phyloP scores from a whole-genome alignment of 2,113 vertebrate species.

The Actinemys pallida region DNA sequence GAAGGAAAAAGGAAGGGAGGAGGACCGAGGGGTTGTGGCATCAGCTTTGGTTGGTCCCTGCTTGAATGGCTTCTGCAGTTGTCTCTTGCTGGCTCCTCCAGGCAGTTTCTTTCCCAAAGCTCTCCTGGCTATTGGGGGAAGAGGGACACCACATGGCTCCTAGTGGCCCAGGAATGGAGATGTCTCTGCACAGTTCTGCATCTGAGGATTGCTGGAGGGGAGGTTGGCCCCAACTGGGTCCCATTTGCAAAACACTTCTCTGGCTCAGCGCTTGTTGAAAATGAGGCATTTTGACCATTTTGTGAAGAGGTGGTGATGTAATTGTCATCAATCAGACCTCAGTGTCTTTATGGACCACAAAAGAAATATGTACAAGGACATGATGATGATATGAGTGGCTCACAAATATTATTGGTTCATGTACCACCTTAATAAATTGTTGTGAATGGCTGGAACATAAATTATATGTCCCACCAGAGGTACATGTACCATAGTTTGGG shows the following conservation, averaged over 20 bases:
- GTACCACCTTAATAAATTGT: too few relatives aligned
- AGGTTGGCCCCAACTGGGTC: background rate
- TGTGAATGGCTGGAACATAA: too few relatives aligned
- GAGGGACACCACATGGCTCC: too few relatives aligned
- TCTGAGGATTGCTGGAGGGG: background rate
- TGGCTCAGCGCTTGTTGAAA: background rate
- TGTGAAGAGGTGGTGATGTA: background rate
- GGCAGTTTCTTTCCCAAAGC: background rate
- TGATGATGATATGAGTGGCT: background rate
- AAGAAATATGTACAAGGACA: background rate
- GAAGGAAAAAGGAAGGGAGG: background rate
- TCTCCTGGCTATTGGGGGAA: background rate
- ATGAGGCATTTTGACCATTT: background rate
- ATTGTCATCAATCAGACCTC: constrained; percentile 15
- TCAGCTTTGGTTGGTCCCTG: background rate
- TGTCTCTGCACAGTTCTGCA: too few relatives aligned
- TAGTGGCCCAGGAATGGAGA: too few relatives aligned
- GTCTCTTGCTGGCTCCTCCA: background rate
- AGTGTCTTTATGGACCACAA: constrained; percentile 6
- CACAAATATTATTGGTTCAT: too few relatives aligned
- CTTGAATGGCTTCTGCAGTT: background rate
- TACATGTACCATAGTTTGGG: too few relatives aligned
- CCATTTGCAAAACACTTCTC: background rate
- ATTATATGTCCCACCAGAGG: too few relatives aligned
- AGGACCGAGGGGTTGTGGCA: background rate